Evolutionary conservation across 1,140 invertebrate genomes (phyloP).

Genomic region (Homarus americanus): DNA sequence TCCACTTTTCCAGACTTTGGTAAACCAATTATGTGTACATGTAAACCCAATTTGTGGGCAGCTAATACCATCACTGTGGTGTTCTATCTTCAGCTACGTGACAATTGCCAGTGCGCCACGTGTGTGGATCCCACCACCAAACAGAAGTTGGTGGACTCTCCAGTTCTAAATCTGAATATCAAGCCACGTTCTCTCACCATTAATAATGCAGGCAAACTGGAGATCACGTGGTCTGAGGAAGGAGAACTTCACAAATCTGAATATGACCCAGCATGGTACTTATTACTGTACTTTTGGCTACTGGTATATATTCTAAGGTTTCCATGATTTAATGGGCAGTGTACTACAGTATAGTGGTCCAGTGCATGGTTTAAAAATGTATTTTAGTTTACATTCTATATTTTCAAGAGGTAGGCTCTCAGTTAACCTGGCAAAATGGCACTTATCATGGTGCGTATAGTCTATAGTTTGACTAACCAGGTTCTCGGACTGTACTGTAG

Average conservation of each 20-base stretch:
- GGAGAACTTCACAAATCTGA: conserved; percentile 75
- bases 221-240: conserved; percentile 76
- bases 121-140: conserved; percentile 77
- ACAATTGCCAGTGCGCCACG: conserved; percentile 77
- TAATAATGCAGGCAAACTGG: conserved; percentile 75
- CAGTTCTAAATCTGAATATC: conserved; percentile 76
- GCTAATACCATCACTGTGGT: neutral
- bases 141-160: conserved; percentile 77
- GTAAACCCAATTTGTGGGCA: neutral
- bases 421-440: too few relatives aligned
- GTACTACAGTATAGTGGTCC: too few relatives aligned
- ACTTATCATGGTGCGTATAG: too few relatives aligned
- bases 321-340: too few relatives aligned
- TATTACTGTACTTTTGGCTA: too few relatives aligned
- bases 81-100: conserved; percentile 56
- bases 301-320: too few relatives aligned
- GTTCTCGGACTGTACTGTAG: too few relatives aligned
- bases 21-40: neutral
- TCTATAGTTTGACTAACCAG: too few relatives aligned
- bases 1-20: too few relatives aligned
- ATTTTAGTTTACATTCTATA: too few relatives aligned
- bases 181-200: conserved; percentile 76
- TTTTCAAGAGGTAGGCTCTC: too few relatives aligned
- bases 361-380: too few relatives aligned
- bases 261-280: conserved; percentile 77